Percentiles rank a stretch among this genome's conserved stretches.
phyloP scores from a whole-genome alignment of 2,797 vertebrate genomes.

The Falco novaeseelandiae region DNA sequence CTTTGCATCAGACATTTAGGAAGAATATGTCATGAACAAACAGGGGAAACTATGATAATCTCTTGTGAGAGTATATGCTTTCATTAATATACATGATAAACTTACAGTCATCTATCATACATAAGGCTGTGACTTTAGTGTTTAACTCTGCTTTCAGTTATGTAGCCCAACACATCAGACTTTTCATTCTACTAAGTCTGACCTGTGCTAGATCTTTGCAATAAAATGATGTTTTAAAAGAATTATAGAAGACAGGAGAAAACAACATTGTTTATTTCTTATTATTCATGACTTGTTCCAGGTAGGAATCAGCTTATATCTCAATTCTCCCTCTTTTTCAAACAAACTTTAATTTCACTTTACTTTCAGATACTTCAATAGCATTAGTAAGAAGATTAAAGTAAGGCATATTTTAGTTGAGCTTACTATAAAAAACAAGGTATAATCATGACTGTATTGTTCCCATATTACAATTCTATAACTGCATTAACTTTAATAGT shows the following conservation, averaged over 20 bases:
- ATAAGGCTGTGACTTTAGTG: not conserved
- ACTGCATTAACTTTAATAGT: not conserved
- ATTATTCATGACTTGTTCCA: not conserved
- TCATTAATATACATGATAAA: not conserved
- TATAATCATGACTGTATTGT: not conserved
- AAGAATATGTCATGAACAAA: not conserved
- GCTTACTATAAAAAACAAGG: not conserved
- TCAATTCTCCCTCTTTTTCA: not conserved
- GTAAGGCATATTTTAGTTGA: not conserved
- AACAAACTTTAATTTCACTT: not conserved
- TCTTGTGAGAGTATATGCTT: not conserved
- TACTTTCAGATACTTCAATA: not conserved
- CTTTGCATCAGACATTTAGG: not conserved
- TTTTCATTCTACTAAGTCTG: not conserved
- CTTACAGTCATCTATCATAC: not conserved
- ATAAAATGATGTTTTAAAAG: not conserved
- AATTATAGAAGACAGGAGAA: not conserved
- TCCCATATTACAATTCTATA: not conserved
- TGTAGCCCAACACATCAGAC: not conserved
- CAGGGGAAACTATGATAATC: not conserved
- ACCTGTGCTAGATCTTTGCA: not conserved
- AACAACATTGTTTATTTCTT: not conserved
- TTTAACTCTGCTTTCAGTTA: not conserved
- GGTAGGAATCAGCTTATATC: not conserved
- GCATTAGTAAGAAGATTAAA: not conserved